Evolutionary conservation across 2,888 invertebrate species (phyloP).

Genomic region (Synergus japonicus): DNA sequence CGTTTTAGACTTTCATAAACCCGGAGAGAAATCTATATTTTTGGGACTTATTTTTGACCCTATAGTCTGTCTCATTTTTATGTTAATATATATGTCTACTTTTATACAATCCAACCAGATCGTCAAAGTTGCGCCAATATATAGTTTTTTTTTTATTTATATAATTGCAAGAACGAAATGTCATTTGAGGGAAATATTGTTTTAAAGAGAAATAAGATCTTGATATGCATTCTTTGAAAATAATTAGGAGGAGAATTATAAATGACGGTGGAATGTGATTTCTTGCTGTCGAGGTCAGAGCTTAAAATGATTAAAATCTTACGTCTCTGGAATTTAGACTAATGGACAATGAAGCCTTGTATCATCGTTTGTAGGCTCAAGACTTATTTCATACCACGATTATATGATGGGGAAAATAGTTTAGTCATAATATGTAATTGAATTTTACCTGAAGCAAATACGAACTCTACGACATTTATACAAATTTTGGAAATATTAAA

Average conservation of each 20-base stretch:
- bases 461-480: no score
- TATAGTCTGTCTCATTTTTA: background rate
- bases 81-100: background rate
- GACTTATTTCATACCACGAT: background rate
- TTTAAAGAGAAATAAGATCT: background rate
- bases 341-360: constrained; percentile 25
- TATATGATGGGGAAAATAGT: background rate
- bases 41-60: no score
- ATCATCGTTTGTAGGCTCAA: background rate
- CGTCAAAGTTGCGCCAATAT: no score
- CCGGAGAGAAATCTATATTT: no score
- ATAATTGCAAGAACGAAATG: background rate
- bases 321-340: constrained; percentile 31
- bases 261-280: constrained; percentile 8
- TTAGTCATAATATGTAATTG: background rate
- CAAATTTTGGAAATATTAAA: no score
- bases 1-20: background rate
- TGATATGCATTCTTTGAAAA: constrained; percentile 1
- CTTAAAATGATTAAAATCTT: constrained; percentile 22
- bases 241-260: constrained; percentile 4
- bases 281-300: background rate
- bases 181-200: background rate
- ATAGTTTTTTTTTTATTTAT: background rate
- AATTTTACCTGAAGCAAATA: constrained; percentile 18
- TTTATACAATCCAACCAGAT: background rate